phyloP scores from a whole-genome alignment of 2,888 invertebrate species.

The Emmelina monodactyla region DNA sequence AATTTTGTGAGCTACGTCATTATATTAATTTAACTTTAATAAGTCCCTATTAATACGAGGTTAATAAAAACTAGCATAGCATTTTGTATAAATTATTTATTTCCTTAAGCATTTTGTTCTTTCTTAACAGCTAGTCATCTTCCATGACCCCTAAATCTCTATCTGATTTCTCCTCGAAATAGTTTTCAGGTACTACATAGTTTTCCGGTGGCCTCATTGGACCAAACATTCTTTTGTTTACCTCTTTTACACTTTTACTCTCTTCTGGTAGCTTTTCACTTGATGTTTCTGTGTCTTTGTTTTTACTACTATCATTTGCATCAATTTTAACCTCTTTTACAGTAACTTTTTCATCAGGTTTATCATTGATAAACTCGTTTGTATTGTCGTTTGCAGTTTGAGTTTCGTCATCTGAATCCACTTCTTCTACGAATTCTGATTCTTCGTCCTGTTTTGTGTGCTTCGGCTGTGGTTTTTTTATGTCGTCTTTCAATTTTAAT shows the following conservation, averaged over 20 bases:
- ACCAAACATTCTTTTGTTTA: conserved; percentile 36
- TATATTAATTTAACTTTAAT: too few relatives aligned
- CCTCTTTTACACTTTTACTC: conserved; percentile 6
- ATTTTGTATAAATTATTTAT: not conserved
- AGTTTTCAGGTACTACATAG: conserved; percentile 51
- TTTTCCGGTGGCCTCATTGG: conserved; percentile 58
- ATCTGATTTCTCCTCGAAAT: conserved; percentile 48
- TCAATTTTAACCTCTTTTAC: too few relatives aligned
- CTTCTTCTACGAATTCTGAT: conserved; percentile 60
- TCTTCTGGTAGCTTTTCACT: conserved; percentile 12
- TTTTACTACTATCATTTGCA: conserved; percentile 8
- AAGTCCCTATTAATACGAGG: too few relatives aligned
- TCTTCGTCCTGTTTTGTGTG: conserved; percentile 29
- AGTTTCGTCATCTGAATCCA: conserved; percentile 50
- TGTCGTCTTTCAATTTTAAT: conserved; percentile 56
- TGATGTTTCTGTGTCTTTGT: conserved; percentile 7
- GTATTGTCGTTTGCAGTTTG: conserved; percentile 11
- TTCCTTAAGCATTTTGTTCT: not conserved
- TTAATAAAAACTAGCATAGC: too few relatives aligned
- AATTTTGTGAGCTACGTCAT: too few relatives aligned
- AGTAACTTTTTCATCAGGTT: conserved; percentile 6
- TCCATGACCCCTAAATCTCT: conserved; percentile 53
- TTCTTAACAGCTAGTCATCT: conserved; percentile 22
- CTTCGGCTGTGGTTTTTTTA: conserved; percentile 26
- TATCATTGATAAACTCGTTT: conserved; percentile 9